These are phyloP conservation scores for Hystrix cristata DNA, from an alignment of 2,113 vertebrate genomes.

Conservation along the genomic window DNA sequence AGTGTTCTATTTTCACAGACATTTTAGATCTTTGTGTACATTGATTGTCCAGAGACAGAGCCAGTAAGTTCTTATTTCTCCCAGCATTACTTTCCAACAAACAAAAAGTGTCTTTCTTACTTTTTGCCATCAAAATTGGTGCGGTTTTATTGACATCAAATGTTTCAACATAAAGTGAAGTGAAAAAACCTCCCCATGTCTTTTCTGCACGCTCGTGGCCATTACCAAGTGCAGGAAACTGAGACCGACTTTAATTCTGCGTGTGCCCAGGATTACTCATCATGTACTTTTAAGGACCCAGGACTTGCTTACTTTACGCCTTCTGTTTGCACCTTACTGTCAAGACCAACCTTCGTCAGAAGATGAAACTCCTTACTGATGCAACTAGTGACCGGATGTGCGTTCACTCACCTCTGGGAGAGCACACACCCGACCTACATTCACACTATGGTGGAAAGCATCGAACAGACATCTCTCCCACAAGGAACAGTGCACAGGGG, in stretches of 20 bases:
- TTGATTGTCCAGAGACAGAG: not conserved
- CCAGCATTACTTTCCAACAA: conserved; percentile 20
- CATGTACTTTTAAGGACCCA: not conserved
- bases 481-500: not conserved
- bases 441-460: not conserved
- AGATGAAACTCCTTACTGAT: not conserved
- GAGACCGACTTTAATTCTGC: not conserved
- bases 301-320: not conserved
- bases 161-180: not conserved
- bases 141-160: not conserved
- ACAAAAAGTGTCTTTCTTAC: not conserved
- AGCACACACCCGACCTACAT: not conserved
- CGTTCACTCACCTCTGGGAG: not conserved
- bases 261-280: not conserved
- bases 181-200: accelerated
- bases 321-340: not conserved
- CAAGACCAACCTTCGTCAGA: not conserved
- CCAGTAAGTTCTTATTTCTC: not conserved
- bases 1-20: not conserved
- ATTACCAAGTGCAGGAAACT: not conserved
- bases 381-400: not conserved
- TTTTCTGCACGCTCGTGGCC: not conserved
- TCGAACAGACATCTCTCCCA: not conserved
- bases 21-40: not conserved
- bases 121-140: conserved; percentile 25